These are phyloP conservation scores for Congeria kusceri DNA, from an alignment of 2,888 invertebrate species.

Conservation along the genomic window DNA sequence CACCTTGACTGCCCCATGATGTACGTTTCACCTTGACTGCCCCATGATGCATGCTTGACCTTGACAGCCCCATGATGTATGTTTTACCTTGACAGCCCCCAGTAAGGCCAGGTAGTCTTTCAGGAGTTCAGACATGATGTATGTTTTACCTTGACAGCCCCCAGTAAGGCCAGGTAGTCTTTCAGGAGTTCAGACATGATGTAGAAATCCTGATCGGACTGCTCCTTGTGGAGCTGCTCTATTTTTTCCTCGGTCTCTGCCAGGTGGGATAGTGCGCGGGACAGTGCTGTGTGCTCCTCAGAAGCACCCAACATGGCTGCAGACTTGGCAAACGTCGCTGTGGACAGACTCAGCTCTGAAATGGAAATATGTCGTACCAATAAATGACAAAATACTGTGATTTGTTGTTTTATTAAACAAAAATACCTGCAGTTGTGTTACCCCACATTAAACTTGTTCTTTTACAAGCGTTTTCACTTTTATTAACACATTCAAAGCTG, in stretches of 20 bases:
- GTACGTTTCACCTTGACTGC: too few relatives aligned
- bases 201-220: slow-evolving; percentile 97
- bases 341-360: slow-evolving; percentile 79
- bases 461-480: too few relatives aligned
- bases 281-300: slow-evolving; percentile 96
- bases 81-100: slow-evolving; percentile 93
- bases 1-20: too few relatives aligned
- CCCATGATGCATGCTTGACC: too few relatives aligned
- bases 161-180: slow-evolving; percentile 96
- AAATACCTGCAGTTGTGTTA: too few relatives aligned
- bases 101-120: slow-evolving; percentile 97
- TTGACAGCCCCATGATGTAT: slow-evolving; percentile 97
- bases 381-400: too few relatives aligned
- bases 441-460: too few relatives aligned
- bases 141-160: slow-evolving; percentile 94
- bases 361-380: too few relatives aligned
- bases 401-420: too few relatives aligned
- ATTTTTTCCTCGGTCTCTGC: slow-evolving; percentile 94
- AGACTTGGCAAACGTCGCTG: slow-evolving; percentile 91
- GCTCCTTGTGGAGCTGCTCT: slow-evolving; percentile 91
- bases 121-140: slow-evolving; percentile 96
- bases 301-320: slow-evolving; percentile 95
- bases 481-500: too few relatives aligned
- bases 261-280: slow-evolving; percentile 94
- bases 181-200: slow-evolving; percentile 97